Evolutionary conservation across 2,888 invertebrate species (phyloP).

Genomic region (Cacoxenus indagator): DNA sequence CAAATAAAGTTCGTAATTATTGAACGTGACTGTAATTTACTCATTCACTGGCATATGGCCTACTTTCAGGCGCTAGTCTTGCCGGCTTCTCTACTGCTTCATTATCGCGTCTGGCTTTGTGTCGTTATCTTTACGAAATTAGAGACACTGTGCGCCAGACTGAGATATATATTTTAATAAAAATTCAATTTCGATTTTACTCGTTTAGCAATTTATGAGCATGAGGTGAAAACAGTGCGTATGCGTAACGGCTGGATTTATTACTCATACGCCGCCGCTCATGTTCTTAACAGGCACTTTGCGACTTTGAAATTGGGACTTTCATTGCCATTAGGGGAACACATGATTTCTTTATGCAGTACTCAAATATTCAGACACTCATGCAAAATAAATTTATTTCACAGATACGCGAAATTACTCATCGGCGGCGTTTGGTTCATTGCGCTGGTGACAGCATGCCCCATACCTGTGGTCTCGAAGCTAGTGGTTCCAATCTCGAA

Average conservation of each 20-base stretch:
- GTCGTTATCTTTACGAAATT: not conserved
- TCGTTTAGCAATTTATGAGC: not conserved
- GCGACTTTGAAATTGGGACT: not conserved
- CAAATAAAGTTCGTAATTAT: conserved; percentile 58
- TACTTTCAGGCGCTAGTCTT: not conserved
- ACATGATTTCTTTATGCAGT: not conserved
- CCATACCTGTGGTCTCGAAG: conserved; percentile 83
- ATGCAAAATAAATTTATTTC: conserved; percentile 24
- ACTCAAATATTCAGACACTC: not conserved
- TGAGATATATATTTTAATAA: conserved; percentile 15
- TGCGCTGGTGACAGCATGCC: conserved; percentile 84
- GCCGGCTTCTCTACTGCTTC: too few relatives aligned
- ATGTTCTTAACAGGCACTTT: not conserved
- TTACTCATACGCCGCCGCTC: not conserved
- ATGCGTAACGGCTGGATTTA: not conserved
- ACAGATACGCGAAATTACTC: conserved; percentile 69
- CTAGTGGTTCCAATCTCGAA: conserved; percentile 75
- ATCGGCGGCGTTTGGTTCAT: conserved; percentile 69
- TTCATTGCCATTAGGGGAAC: not conserved
- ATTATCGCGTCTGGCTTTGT: not conserved
- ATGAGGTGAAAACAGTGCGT: not conserved
- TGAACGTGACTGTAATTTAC: conserved; percentile 43
- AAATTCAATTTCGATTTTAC: conserved; percentile 12
- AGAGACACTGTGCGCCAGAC: not conserved
- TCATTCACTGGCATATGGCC: conserved; percentile 24